Evolutionary conservation across 2,888 invertebrate species (phyloP), one percentile per base, ranked within the genome.

Genomic region (Pollenia amentaria): DNA sequence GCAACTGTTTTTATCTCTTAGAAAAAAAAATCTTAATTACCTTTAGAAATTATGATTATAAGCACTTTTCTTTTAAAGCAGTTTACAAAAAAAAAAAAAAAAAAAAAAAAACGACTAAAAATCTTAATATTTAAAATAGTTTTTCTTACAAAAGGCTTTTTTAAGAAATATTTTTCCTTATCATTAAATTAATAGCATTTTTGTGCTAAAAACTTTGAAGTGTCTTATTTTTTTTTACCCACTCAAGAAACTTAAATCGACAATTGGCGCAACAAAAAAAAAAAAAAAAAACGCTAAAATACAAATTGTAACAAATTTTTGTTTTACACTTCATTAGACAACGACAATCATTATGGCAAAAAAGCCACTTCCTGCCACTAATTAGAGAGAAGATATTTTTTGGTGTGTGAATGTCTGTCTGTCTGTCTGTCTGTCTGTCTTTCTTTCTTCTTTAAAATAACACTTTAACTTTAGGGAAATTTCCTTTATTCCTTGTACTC

Each of bases 261-360:
- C 70, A 48, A 78, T 69, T 78, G 48, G 48, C 55, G 44, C 29
- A 29, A n/a, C n/a, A 29, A 29, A 29, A 29, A 2, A 29, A 16
- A 53, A 18, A 53, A 53, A 48, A 51, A 57, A 75, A 62, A 84
- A 21, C 51, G 73, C 73, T 67, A 51, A 62, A 70, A 73, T 72
- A 73, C 44, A 86, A 86, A 86, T 86, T 86, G 86, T 65, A 64
- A 79, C 78, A 82, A 76, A 83, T 86, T 75, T 60, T 69, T 72
- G 72, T 75, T 78, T 79, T 64, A 62, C 82, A 82, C 86, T 86
- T 86, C 86, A 86, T 86, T 86, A 86, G 75, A 70, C 78, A 83
- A 70, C 79, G 82, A 83, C 82, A 82, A 75, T 86, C 78, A 75
- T 85, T 73, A 85, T 62, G 67, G 55, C 51, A 75, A 70, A 72